Percentiles rank a stretch among this genome's conserved stretches.
phyloP scores from a whole-genome alignment of 2,888 invertebrate species.

The Noctua pronuba region DNA sequence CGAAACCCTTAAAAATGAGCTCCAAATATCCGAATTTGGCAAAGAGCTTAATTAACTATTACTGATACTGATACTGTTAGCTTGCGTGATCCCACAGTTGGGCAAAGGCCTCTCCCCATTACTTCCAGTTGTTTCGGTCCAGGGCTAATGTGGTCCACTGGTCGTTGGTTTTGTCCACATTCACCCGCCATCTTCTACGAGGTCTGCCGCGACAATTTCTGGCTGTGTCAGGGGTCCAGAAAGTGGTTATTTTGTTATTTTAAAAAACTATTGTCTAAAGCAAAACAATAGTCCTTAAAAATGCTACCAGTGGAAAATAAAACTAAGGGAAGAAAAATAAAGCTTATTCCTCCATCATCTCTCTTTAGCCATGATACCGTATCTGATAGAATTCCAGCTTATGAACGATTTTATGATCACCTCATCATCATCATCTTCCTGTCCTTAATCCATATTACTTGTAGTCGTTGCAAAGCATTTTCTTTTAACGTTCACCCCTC shows the following conservation, averaged over 20 bases:
- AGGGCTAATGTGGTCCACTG: no score
- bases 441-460: not conserved
- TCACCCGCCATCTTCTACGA: no score
- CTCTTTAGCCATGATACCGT: not conserved
- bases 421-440: not conserved
- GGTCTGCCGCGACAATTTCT: no score
- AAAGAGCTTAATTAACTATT: no score
- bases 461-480: not conserved
- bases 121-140: no score
- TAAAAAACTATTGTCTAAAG: conserved; percentile 18
- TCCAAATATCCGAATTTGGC: not conserved
- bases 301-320: not conserved
- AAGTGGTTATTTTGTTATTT: no score
- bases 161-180: no score
- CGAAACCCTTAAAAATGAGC: not conserved
- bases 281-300: conserved; percentile 24
- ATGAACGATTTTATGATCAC: not conserved
- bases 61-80: no score
- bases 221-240: no score
- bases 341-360: not conserved
- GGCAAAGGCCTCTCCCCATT: no score
- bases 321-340: not conserved
- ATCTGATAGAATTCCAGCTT: not conserved
- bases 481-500: not conserved
- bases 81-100: no score